Evolutionary conservation across 2,797 vertebrate species (phyloP).

Genomic region (Echiichthys vipera): DNA sequence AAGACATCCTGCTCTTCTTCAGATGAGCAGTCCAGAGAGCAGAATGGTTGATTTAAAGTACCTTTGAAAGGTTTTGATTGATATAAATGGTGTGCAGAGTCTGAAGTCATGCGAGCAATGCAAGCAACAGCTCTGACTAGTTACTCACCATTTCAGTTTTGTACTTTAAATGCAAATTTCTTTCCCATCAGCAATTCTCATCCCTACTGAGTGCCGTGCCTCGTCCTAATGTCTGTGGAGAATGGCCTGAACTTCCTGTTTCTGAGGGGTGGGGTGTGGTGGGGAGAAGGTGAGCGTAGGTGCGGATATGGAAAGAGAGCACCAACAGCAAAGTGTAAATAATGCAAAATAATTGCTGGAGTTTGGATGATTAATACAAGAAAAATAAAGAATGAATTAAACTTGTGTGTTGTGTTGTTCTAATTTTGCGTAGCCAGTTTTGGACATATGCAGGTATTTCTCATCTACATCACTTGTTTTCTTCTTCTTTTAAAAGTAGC

Average conservation of each 20-base stretch:
- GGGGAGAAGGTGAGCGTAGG: background rate
- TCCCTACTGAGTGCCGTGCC: background rate
- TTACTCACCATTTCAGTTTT: background rate
- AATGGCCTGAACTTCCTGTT: no score
- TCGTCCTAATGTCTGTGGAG: background rate
- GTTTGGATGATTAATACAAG: constrained; percentile 63
- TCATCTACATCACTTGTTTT: no score
- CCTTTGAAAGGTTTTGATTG: background rate
- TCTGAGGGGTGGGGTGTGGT: background rate
- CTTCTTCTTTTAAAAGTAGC: no score
- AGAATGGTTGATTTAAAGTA: background rate
- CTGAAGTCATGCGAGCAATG: constrained; percentile 1
- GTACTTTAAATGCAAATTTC: constrained; percentile 18
- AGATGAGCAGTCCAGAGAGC: no score
- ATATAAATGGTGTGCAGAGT: constrained; percentile 4
- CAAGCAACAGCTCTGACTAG: background rate
- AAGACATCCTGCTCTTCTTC: no score
- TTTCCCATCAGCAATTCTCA: background rate
- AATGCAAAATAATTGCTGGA: constrained; percentile 62
- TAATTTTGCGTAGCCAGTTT: background rate
- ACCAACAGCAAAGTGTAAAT: constrained; percentile 57
- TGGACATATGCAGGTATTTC: no score
- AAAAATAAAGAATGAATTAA: constrained; percentile 60
- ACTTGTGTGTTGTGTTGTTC: background rate
- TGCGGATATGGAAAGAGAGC: constrained; percentile 20